phyloP scores from a whole-genome alignment of 1,140 invertebrate species.

The Arion vulgaris region DNA sequence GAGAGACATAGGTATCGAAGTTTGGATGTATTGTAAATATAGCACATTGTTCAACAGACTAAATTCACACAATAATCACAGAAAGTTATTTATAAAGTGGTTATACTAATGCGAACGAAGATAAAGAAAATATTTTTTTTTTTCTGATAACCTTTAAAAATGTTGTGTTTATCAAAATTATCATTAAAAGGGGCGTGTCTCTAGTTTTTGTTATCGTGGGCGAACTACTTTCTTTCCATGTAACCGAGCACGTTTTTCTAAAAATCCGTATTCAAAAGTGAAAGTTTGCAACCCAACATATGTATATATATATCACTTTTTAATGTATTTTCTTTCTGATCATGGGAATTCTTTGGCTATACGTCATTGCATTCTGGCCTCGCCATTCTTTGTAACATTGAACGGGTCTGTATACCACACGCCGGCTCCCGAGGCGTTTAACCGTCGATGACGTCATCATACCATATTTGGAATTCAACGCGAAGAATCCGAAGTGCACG shows the following conservation, averaged over 20 bases:
- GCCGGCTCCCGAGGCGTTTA: neutral
- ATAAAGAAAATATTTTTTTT: no score
- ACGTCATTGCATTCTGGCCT: neutral
- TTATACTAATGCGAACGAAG: no score
- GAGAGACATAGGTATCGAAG: no score
- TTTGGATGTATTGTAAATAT: no score
- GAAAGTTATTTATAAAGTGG: no score
- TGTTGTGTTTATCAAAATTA: no score
- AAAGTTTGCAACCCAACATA: no score
- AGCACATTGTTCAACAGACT: no score
- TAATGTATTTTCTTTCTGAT: neutral
- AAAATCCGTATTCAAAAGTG: neutral
- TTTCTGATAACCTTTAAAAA: no score
- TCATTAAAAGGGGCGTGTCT: neutral
- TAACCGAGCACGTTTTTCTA: neutral
- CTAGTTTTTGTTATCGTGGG: neutral
- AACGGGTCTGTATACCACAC: neutral
- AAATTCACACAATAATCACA: no score
- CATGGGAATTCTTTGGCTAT: neutral
- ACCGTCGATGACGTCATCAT: conserved; percentile 58
- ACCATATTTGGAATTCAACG: conserved; percentile 66
- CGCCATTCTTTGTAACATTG: neutral
- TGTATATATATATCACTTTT: neutral
- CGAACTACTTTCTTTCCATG: neutral
- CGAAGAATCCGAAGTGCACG: conserved; percentile 54